Evolutionary conservation across 2,113 vertebrate species (phyloP), one percentile per base, ranked within the genome.

Genomic region (Vireo altiloquus): DNA sequence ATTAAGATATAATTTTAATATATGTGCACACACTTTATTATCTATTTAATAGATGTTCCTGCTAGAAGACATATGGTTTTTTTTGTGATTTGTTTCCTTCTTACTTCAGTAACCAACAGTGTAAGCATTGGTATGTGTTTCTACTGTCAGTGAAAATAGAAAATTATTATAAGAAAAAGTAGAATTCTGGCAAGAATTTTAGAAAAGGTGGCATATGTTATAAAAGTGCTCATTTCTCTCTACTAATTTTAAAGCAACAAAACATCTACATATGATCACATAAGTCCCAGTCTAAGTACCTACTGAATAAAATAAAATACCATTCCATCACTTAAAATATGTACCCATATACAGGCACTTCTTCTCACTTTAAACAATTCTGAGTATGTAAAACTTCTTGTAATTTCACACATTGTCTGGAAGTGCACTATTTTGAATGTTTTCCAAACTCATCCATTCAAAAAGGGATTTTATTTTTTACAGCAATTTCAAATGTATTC

Each of bases 1-100:
- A 10, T 8, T 25, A 70, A 39, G 40, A 35, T 30, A 18, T 33
- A 31, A 25, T 54, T 56, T 47, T 47, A 18, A 11, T 21, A 31
- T 17, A 5, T 50, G 2, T 33, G 1, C 30, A 35, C 21, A 37
- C 5, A 35, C 1, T 57, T 53, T 65, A 33, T 0, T 23, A 22
- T 37, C 35, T 50, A 6, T 50, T 20, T 17, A 47, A 59, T 21
- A 68, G 27, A 13, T 1, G 0, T 42, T 46, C 8, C 30, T 70
- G 11, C 5, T 33, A 27, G 18, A 76, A 71, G 15, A 53, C 2
- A 6, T 35, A 23, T 21, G 1, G 9, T 47, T 63, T 33, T 40
- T 27, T n/a, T n/a, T 35, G 11, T 57, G 5, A 24, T 57, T 76
- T 68, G 2, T 57, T 87, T 76, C 47, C 30, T 75, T 63, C 9